Evolutionary conservation across 1,140 invertebrate species (phyloP).

Genomic region (Stenopsyche tienmushanensis): DNA sequence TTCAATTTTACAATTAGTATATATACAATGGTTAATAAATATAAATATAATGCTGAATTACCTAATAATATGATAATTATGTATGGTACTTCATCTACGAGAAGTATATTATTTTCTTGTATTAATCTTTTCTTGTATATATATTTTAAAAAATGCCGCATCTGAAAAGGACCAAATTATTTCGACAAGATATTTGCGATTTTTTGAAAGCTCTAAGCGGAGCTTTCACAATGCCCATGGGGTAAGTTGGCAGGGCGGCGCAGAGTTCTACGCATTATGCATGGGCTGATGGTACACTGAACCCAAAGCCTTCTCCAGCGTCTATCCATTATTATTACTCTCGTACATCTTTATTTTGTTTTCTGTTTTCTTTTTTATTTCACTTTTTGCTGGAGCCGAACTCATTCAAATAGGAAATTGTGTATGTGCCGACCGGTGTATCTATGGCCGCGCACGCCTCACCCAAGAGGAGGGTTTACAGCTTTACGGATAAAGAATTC

Average conservation of each 20-base stretch:
- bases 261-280: conserved; percentile 40
- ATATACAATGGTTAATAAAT: no score
- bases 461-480: conserved; percentile 21
- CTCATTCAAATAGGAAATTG: conserved; percentile 40
- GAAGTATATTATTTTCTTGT: no score
- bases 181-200: no score
- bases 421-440: conserved; percentile 1
- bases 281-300: conserved; percentile 42
- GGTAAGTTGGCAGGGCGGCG: conserved; percentile 23
- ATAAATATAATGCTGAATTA: no score
- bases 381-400: conserved; percentile 25
- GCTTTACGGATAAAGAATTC: conserved; percentile 39
- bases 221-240: no score
- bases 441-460: neutral
- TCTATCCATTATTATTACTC: conserved; percentile 44
- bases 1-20: no score
- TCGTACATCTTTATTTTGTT: conserved; percentile 43
- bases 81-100: no score
- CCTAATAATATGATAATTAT: no score
- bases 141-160: no score
- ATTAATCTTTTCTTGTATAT: no score
- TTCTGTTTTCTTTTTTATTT: conserved; percentile 35
- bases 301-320: conserved; percentile 40
- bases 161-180: no score
- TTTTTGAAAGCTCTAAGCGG: no score